Evolutionary conservation across 2,113 vertebrate species (phyloP), one percentile per base, ranked within the genome.

Genomic region (Leptocoma aspasia): DNA sequence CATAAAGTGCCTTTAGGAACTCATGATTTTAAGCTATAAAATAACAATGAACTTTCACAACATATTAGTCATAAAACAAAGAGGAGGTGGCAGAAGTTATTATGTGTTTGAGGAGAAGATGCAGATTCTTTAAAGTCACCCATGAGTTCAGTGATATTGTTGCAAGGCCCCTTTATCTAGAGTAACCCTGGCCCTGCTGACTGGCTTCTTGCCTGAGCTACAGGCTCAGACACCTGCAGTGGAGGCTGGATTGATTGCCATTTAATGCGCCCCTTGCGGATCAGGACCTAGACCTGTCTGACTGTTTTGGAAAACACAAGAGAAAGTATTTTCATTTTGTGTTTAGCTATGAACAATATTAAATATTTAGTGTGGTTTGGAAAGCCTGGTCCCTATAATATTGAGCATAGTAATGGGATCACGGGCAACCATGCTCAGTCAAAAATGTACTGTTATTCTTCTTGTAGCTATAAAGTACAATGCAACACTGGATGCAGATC

Each of bases 401-500:
- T 14, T 83, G 24, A 82, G 53, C 9, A 1, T 17, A 54, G 37
- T 54, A 78, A 76, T 33, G 52, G 93, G 84, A 54, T 76, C 21
- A 41, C 3, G 1, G 22, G 10, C 63, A 77, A 11, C 86, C 18
- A 27, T 39, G 60, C 18, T 91, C 22, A 47, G 59, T 26, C 49
- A 72, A 94, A 54, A 86, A 82, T 44, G 8, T 63, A 66, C 24
- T 54, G 35, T 77, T 79, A 33, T 37, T 83, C 8, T 75, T 81
- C 52, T 78, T 95, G 79, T 77, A 98, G 99, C 97, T 61, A 94
- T 99, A 83, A 96, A 90, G 17, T 99, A 98, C 93, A 99, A 97
- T 30, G 88, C 98, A 86, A 99, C 98, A 27, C 57, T 99, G 90
- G 99, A 99, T 82, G 98, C 98, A 39, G 98, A 99, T 90, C 96